Base-by-base conservation (phyloP, 1,140 invertebrate species). In the Polypedilum pembai region DNA sequence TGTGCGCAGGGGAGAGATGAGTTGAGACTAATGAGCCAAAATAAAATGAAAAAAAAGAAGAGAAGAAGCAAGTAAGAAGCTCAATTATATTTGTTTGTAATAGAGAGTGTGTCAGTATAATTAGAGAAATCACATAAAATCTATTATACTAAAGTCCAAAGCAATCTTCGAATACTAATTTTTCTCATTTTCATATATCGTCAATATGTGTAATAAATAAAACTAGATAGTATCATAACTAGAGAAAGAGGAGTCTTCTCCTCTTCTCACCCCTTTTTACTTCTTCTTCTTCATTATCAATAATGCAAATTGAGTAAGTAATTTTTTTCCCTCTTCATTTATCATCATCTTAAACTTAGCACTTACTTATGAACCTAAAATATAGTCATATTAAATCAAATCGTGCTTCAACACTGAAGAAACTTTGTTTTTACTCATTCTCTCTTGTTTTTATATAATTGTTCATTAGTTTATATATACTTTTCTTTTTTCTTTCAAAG, bases 321-420 rank as follows among this genome's bases (percentile, higher is more conserved):
- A 45, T 12, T 45, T 12, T 45, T 45, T 45, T 45, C 41, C 41
- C 12, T 56, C 10, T 15, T 45, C 41, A 45, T 45, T 45, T 45
- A 12, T 45, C 41, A 33, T 33, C 41, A 12, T 45, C 45, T 56
- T 56, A 56, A 56, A 56, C 10, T 56, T 56, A 56, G 45, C 45
- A 56, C 45, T 56, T 56, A 56, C 45, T 56, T 56, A 56, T 56
- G 12, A 56, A 56, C 45, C 45, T 56, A 56, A 56, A 56, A 45
- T 33, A 56, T n/a, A 56, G 45, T 56, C 45, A 56, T 56, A 56
- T 56, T 56, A 56, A 56, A 56, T 56, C n/a, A 56, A 56, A 56
- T 56, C 12, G 45, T 56, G 45, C 45, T 56, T 56, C 45, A 56
- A n/a, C 45, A 56, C 45, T 56, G n/a, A 15, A 56, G n/a, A 56